A percentile compares a stretch with the other conserved stretches of the same genome.
Conservation (phyloP, 2,113 vertebrate genomes). For the Syrrhaptes paradoxus region DNA sequence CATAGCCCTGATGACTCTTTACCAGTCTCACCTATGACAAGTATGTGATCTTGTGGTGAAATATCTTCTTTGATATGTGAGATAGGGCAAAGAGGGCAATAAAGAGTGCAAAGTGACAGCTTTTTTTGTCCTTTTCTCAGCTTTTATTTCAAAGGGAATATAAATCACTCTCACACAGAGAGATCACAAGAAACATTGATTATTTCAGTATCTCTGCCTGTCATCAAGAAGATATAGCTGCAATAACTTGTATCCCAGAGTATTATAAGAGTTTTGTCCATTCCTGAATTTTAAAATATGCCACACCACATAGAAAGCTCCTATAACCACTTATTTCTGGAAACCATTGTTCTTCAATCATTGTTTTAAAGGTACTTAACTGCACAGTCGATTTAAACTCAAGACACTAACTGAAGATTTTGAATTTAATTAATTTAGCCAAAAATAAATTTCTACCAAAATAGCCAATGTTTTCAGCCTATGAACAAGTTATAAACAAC, state of each 20-base stretch:
- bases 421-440: background rate
- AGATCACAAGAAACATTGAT: conserved; percentile 34
- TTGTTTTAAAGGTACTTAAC: background rate
- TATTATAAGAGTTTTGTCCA: background rate
- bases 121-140: background rate
- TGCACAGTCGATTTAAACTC: background rate
- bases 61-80: conserved; percentile 26
- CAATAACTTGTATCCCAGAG: background rate
- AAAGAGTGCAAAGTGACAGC: background rate
- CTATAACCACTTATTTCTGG: background rate
- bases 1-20: background rate
- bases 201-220: conserved; percentile 11
- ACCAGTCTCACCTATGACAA: background rate
- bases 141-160: conserved; percentile 41
- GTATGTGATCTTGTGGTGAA: background rate
- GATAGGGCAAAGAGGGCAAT: conserved; percentile 30
- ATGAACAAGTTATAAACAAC: background rate
- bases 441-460: background rate
- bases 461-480: background rate
- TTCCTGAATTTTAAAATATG: background rate
- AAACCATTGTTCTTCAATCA: background rate
- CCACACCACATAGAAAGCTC: background rate
- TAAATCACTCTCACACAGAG: conserved; percentile 1
- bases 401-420: background rate
- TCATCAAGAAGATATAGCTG: background rate